These are phyloP conservation scores for Gryllus bimaculatus DNA, from an alignment of 1,140 invertebrate genomes.

Conservation along the genomic window DNA sequence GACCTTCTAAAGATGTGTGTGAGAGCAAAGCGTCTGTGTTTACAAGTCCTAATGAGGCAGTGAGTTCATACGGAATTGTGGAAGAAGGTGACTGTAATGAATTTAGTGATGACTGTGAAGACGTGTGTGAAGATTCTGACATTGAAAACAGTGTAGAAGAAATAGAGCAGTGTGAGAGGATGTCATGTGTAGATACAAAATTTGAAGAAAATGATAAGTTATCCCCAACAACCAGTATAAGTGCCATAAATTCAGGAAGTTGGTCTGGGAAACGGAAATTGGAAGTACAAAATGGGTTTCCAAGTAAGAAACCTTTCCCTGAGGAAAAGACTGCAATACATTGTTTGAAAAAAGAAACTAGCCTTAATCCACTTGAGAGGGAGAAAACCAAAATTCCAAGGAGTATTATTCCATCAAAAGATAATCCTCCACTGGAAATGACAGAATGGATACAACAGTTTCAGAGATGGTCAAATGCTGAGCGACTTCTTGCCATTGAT, in stretches of 20 bases:
- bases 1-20: conserved; percentile 12
- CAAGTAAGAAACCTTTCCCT: conserved; percentile 35
- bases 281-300: conserved; percentile 36
- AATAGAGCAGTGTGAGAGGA: conserved; percentile 23
- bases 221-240: conserved; percentile 19
- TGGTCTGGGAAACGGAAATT: conserved; percentile 36
- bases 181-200: conserved; percentile 14
- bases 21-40: conserved; percentile 20
- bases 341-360: conserved; percentile 25
- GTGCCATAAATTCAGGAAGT: conserved; percentile 21
- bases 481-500: conserved; percentile 81
- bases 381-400: conserved; percentile 39
- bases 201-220: conserved; percentile 16
- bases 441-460: conserved; percentile 65
- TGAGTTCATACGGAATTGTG: conserved; percentile 22
- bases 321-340: conserved; percentile 27
- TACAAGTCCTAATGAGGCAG: conserved; percentile 23
- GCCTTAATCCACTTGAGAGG: conserved; percentile 19
- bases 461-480: conserved; percentile 78
- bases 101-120: conserved; percentile 25
- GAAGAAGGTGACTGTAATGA: conserved; percentile 28
- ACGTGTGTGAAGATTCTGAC: conserved; percentile 29
- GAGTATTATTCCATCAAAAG: conserved; percentile 61
- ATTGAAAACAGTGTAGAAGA: conserved; percentile 29
- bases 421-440: conserved; percentile 70